A percentile compares a stretch with the other conserved stretches of the same genome.
These are phyloP conservation scores for Burhinus oedicnemus DNA, from an alignment of 2,113 vertebrate genomes.

Conservation along the genomic window DNA sequence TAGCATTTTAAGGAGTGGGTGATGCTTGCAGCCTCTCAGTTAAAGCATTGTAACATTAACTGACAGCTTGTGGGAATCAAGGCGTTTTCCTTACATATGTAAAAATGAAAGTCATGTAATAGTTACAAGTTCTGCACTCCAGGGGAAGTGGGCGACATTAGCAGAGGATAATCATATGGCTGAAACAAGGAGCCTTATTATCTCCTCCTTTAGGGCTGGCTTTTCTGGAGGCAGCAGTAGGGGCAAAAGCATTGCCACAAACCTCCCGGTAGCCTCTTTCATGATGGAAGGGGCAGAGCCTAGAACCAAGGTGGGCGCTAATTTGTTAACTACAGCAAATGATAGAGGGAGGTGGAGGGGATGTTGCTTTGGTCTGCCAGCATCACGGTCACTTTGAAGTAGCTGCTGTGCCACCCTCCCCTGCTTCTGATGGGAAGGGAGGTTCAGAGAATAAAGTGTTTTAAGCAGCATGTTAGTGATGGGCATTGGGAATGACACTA, in stretches of 20 bases:
- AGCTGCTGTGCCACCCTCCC: not conserved
- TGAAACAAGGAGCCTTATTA: not conserved
- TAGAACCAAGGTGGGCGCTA: not conserved
- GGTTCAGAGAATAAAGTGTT: not conserved
- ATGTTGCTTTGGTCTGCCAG: not conserved
- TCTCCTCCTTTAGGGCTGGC: not conserved
- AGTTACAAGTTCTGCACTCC: not conserved
- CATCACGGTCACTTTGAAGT: not conserved
- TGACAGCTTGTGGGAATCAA: slow-evolving; percentile 35
- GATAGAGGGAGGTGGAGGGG: not conserved
- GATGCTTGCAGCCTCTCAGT: not conserved
- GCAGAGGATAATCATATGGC: not conserved
- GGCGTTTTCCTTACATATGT: slow-evolving; percentile 4
- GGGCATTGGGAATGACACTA: not conserved
- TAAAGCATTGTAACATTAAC: slow-evolving; percentile 29
- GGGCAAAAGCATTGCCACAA: not conserved
- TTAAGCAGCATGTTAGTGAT: not conserved
- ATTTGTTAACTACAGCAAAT: not conserved
- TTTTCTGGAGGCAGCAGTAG: not conserved
- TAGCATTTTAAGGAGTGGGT: slow-evolving; percentile 48
- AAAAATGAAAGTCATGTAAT: slow-evolving; percentile 1
- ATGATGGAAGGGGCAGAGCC: not conserved
- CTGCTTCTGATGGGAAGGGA: not conserved
- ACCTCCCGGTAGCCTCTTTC: not conserved
- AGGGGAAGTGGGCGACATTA: not conserved